phyloP scores from a whole-genome alignment of 2,113 vertebrate species.

The Proteles cristata region DNA sequence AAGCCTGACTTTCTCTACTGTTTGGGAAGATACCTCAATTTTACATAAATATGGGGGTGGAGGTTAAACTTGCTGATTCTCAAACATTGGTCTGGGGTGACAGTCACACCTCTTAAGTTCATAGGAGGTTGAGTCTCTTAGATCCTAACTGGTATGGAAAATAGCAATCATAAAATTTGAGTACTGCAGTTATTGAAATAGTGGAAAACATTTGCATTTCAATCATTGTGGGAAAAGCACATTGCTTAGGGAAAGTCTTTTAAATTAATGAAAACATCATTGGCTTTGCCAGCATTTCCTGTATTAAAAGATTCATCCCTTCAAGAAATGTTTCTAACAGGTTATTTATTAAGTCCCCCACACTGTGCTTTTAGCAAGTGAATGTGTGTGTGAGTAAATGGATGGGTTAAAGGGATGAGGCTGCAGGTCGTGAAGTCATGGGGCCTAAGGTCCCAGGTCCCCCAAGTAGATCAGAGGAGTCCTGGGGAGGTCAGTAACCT shows the following conservation, averaged over 20 bases:
- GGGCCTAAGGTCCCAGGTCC: background rate
- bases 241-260: background rate
- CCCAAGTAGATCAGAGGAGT: background rate
- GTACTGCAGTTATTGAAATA: background rate
- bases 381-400: background rate
- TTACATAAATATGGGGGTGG: background rate
- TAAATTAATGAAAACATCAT: background rate
- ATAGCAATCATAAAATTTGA: background rate
- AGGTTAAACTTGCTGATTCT: background rate
- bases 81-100: background rate
- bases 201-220: background rate
- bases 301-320: background rate
- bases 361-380: background rate
- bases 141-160: background rate
- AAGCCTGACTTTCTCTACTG: background rate
- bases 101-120: background rate
- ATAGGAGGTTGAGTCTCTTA: background rate
- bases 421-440: background rate
- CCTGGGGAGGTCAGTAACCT: background rate
- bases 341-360: background rate
- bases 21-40: background rate
- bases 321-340: background rate
- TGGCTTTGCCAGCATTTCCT: background rate
- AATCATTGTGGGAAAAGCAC: background rate
- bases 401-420: background rate